These are phyloP conservation scores for Drosophila leonis DNA, from an alignment of 2,888 invertebrate species.

Conservation along the genomic window DNA sequence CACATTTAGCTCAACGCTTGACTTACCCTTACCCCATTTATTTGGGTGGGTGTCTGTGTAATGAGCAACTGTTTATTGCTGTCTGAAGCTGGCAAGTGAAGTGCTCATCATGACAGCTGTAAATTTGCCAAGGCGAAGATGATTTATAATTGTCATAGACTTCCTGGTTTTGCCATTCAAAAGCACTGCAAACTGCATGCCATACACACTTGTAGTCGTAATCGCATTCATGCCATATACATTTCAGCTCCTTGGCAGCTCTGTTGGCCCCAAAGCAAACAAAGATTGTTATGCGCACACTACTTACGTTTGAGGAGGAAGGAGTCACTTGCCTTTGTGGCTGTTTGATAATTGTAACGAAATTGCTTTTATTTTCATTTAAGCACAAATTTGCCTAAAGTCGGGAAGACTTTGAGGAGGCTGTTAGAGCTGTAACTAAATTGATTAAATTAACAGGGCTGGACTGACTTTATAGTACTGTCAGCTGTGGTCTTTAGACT, in stretches of 20 bases:
- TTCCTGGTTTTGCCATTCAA: slow-evolving; percentile 68
- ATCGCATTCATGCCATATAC: slow-evolving; percentile 47
- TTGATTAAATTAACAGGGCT: neutral
- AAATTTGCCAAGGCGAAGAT: slow-evolving; percentile 69
- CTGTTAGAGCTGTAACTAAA: neutral
- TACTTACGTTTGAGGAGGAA: neutral
- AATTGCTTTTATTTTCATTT: slow-evolving; percentile 5
- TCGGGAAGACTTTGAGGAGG: neutral
- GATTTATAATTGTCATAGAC: slow-evolving; percentile 79
- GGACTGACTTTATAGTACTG: neutral
- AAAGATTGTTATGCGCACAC: slow-evolving; percentile 10
- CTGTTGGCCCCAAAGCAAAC: slow-evolving; percentile 46
- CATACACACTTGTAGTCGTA: slow-evolving; percentile 32
- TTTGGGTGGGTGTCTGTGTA: slow-evolving; percentile 71
- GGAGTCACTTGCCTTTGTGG: slow-evolving; percentile 3
- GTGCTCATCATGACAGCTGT: slow-evolving; percentile 73
- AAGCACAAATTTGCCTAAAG: neutral
- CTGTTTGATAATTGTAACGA: neutral
- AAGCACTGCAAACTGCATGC: slow-evolving; percentile 42
- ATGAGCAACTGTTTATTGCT: slow-evolving; percentile 72
- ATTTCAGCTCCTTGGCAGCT: slow-evolving; percentile 46
- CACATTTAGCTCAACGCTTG: slow-evolving; percentile 50
- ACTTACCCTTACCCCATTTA: slow-evolving; percentile 56
- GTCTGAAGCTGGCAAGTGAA: slow-evolving; percentile 65
- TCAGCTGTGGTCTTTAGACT: neutral